Percentiles rank a stretch among this genome's conserved stretches.
Conservation (phyloP, 1,140 invertebrate species). For the Triops longicaudatus region DNA sequence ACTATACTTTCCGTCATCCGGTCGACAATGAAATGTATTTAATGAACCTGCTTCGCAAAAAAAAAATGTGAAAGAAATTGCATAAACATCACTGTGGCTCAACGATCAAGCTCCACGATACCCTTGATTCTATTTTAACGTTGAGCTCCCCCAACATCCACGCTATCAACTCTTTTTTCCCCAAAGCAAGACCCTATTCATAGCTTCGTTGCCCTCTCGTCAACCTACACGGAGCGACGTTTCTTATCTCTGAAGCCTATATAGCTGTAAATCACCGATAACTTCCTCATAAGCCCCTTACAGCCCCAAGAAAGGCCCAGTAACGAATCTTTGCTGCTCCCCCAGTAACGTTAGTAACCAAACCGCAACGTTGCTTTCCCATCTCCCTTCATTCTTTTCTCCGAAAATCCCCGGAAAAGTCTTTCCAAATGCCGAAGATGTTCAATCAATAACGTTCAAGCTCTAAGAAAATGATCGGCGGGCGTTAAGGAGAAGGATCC, state of each 20-base stretch:
- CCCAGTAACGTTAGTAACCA: constrained; percentile 11
- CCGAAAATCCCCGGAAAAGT: too few species aligned
- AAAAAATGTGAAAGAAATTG: too few species aligned
- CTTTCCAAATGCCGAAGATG: not conserved
- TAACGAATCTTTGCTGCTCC: not conserved
- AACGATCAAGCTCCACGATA: not conserved
- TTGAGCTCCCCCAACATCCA: not conserved
- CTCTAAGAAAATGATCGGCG: constrained; percentile 7
- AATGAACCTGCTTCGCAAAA: too few species aligned
- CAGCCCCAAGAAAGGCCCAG: not conserved
- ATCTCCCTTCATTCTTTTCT: not conserved
- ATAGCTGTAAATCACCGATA: not conserved
- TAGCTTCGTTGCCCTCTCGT: not conserved
- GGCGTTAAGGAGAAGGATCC: not conserved
- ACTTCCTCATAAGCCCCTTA: not conserved
- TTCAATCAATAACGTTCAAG: not conserved
- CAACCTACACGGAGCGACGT: not conserved
- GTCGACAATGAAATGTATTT: too few species aligned
- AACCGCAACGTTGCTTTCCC: not conserved
- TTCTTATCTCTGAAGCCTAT: not conserved
- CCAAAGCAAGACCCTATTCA: not conserved
- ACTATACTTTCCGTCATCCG: too few species aligned
- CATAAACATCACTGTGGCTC: not conserved
- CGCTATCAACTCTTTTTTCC: not conserved
- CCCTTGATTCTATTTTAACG: not conserved